phyloP scores from a whole-genome alignment of 2,113 vertebrate species.

The human (Homo sapiens) region DNA sequence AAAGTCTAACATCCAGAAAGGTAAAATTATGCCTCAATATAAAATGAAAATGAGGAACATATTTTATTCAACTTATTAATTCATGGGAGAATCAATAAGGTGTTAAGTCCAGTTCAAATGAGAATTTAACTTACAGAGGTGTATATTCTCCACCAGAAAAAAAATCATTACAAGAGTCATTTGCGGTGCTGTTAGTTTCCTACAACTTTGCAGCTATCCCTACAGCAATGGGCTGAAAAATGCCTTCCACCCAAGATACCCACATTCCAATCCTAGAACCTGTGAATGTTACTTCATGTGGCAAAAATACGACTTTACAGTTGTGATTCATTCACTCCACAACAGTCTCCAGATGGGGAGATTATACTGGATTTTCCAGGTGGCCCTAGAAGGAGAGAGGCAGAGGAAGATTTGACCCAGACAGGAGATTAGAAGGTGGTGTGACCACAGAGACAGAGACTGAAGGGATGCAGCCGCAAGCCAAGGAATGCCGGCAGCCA shows the following conservation, averaged over 20 bases:
- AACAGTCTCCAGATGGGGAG: neutral
- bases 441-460: neutral
- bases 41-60: neutral
- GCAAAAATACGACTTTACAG: neutral
- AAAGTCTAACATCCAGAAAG: neutral
- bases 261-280: neutral
- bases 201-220: neutral
- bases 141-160: neutral
- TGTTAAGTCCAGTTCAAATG: neutral
- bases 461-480: neutral
- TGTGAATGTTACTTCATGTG: neutral
- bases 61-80: neutral
- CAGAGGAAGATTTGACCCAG: neutral
- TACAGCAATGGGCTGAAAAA: neutral
- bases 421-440: neutral
- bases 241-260: accelerated
- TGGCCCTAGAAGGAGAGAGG: neutral
- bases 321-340: no score
- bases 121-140: neutral
- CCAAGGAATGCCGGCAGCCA: neutral
- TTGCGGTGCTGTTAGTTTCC: neutral
- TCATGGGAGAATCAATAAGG: neutral
- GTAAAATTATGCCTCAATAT: neutral
- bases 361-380: neutral
- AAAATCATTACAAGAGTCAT: neutral